Percentiles rank a stretch among this genome's conserved stretches.
Evolutionary conservation across 2,888 invertebrate species (phyloP).

Genomic region (Malthinus seriepunctatus): DNA sequence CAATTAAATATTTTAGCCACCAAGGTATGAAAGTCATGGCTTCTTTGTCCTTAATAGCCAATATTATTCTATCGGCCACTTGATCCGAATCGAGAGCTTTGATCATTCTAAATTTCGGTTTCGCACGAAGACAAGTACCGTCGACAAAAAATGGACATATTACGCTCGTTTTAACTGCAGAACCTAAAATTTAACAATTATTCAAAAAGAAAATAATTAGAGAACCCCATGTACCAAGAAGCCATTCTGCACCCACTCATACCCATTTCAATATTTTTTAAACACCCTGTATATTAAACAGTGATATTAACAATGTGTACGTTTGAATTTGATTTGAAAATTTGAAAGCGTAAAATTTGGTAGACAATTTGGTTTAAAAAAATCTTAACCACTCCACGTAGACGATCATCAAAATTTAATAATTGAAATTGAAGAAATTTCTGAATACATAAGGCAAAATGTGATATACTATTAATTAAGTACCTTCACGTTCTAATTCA

Average conservation of each 20-base stretch:
- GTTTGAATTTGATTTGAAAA: not conserved
- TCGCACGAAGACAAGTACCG: constrained; percentile 89
- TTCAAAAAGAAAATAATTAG: not conserved
- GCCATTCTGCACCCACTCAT: not conserved
- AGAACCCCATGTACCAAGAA: not conserved
- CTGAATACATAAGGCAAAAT: too few relatives aligned
- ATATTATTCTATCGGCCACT: constrained; percentile 79
- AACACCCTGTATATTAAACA: too few relatives aligned
- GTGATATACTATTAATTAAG: not conserved
- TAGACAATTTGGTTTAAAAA: too few relatives aligned
- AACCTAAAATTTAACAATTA: constrained; percentile 14
- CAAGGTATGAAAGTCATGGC: constrained; percentile 75
- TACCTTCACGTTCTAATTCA: constrained; percentile 63
- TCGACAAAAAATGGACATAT: constrained; percentile 90
- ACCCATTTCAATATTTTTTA: not conserved
- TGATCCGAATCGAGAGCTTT: constrained; percentile 77
- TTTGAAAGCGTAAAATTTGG: too few relatives aligned
- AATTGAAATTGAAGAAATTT: too few relatives aligned
- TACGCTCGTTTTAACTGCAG: constrained; percentile 69
- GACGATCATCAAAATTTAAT: too few relatives aligned
- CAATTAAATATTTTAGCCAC: constrained; percentile 66
- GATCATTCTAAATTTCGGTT: constrained; percentile 70
- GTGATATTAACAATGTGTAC: not conserved
- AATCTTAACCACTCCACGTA: too few relatives aligned
- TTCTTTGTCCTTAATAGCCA: constrained; percentile 76